Base-by-base conservation (phyloP, 2,113 vertebrate genomes). In the Pseudopodoces humilis region DNA sequence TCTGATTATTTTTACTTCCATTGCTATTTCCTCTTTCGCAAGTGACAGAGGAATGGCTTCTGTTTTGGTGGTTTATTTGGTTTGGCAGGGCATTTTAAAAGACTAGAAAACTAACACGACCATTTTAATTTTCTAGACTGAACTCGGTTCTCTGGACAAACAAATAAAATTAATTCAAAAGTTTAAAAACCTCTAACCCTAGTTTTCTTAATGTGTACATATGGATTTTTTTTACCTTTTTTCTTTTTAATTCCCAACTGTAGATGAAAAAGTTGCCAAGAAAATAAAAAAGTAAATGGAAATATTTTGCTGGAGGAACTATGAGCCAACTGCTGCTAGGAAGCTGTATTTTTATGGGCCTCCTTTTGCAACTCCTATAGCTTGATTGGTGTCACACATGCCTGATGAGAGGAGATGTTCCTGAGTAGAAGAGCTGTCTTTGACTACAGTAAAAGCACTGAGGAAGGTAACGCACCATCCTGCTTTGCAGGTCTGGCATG, bases 11-110 rank as follows among this genome's bases (percentile, higher is more conserved):
- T 92, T 93, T 84, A 43, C 39, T 65, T 75, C 82, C 27, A 88
- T 30, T n/a, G 22, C 58, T 78, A 37, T 81, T 96, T 97, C 93
- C 94, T 94, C 94, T 96, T 96, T 96, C 85, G 70, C 79, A 94
- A 93, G 77, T 2, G 3, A 63, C 44, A 83, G 63, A 94, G 43
- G 18, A 95, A 86, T 70, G 24, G 60, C 68, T 90, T 96, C 86
- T 86, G 68, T 67, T 90, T 84, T 56, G 10, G 47, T 83, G 88
- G 71, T 67, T 95, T 86, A 74, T 67, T 96, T 94, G 39, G 43
- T 59, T 41, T 46, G 39, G 28, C 0, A 2, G 25, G 20, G 15
- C 22, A 23, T 35, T 86, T 92, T 75, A 60, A 64, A 79, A 85
- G 50, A 79, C 7, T 59, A 71, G 12, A 78, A 49, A 80, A 92